Base-by-base conservation (phyloP, 2,113 vertebrate genomes). In the Daboia siamensis region DNA sequence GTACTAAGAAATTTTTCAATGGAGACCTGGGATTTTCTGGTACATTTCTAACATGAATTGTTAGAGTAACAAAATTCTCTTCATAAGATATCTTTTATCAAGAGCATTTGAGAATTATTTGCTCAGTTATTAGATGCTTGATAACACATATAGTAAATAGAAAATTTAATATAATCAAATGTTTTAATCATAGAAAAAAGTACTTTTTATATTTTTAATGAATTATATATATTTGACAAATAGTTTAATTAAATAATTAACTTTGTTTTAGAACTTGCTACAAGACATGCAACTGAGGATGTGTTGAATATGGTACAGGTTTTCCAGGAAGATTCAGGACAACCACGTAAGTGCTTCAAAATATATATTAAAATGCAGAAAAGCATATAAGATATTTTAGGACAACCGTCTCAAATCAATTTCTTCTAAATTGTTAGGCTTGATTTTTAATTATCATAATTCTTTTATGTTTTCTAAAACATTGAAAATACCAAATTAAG, bases 211-310 rank as follows among this genome's bases (percentile, higher is more conserved):
- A 54, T 87, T 54, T 87, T 54, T 87, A 23, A 4, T 90, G 51
- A 57, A 51, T 69, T 44, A 64, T 80, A 48, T 74, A 55, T 9
- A 69, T 80, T 89, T 85, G 87, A 88, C 39, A 23, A 61, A 86
- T 88, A 55, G 3, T 85, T 89, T 29, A 84, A 61, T 46, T 61
- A 13, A 86, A 20, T 33, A 86, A 33, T 84, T 21, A 88, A 84
- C 12, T 88, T 5, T 88, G 17, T 90, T 92, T 61, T 74, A 94
- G 93, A 94, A 88, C 93, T 94, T 88, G 89, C 69, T 23, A 56
- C 55, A 69, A 94, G 88, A 88, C 91, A 94, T 88, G 56, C 33
- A 55, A 92, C 93, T 69, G 93, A 94, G 29, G 93, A 94, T 94
- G 93, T 94, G 46, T 55, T 92, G 26, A 94, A 88, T 59, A 94